phyloP scores from a whole-genome alignment of 2,797 vertebrate genomes.

The Anisognathus igniventris region DNA sequence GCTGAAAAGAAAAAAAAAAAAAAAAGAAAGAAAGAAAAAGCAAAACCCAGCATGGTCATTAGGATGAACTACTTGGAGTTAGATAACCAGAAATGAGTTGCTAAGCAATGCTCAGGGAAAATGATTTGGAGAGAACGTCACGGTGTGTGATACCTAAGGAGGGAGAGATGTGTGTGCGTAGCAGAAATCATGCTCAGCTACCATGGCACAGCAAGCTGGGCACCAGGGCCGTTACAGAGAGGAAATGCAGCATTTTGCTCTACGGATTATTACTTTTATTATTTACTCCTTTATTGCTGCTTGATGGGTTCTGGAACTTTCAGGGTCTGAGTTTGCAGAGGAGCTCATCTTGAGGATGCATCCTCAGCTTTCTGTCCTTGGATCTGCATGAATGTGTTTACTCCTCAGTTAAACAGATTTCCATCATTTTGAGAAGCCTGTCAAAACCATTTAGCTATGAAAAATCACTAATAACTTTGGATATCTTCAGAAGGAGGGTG shows the following conservation, averaged over 20 bases:
- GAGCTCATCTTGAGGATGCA: neutral
- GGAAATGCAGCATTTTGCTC: neutral
- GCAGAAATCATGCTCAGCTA: neutral
- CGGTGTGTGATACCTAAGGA: neutral
- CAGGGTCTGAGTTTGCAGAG: neutral
- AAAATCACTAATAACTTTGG: slow-evolving; percentile 8
- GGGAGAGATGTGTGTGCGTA: neutral
- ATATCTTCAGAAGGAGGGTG: neutral
- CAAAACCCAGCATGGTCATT: neutral
- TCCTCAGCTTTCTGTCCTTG: neutral
- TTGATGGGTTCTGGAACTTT: neutral
- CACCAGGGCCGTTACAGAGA: neutral
- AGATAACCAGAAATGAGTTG: neutral
- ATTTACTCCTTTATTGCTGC: neutral
- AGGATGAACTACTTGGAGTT: neutral
- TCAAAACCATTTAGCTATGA: slow-evolving; percentile 40
- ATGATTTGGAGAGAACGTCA: neutral
- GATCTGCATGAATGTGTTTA: neutral
- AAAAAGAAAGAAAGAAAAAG: neutral
- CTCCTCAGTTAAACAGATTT: slow-evolving; percentile 16
- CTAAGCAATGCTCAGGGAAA: neutral
- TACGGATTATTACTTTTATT: neutral
- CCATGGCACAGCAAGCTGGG: neutral
- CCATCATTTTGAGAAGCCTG: slow-evolving; percentile 17
- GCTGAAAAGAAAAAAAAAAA: neutral